A percentile compares a stretch with the other conserved stretches of the same genome.
phyloP scores from a whole-genome alignment of 2,797 vertebrate genomes.

The Fistularia commersonii region DNA sequence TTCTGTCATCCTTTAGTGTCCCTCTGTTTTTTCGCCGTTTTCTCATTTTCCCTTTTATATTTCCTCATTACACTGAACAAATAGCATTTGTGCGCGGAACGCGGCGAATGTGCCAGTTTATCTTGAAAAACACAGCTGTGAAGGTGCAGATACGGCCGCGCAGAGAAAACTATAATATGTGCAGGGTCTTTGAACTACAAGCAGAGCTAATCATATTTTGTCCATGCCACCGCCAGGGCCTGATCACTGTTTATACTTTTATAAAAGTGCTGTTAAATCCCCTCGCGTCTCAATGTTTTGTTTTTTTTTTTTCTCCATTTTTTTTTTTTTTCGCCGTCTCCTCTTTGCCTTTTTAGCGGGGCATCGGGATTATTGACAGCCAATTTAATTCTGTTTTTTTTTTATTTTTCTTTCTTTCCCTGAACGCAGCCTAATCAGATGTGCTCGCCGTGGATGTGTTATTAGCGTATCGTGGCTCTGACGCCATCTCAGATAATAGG shows the following conservation, averaged over 20 bases:
- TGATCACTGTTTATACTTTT: slow-evolving; percentile 50
- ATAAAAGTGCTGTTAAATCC: slow-evolving; percentile 44
- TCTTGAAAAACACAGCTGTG: slow-evolving; percentile 75
- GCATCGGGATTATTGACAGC: slow-evolving; percentile 28
- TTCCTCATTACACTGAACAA: slow-evolving; percentile 70
- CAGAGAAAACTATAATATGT: slow-evolving; percentile 42
- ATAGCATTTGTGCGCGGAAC: slow-evolving; percentile 49
- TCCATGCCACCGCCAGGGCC: slow-evolving; percentile 27
- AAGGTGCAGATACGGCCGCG: slow-evolving; percentile 49
- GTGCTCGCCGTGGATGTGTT: neutral
- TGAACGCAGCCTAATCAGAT: slow-evolving; percentile 3
- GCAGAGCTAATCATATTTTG: slow-evolving; percentile 55
- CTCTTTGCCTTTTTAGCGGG: slow-evolving; percentile 27
- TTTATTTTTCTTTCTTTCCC: too few relatives aligned
- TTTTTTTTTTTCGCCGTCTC: slow-evolving; percentile 27
- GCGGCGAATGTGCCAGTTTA: slow-evolving; percentile 57
- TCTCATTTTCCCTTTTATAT: slow-evolving; percentile 63
- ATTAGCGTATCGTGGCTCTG: neutral
- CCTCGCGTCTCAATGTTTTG: slow-evolving; percentile 18
- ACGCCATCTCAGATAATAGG: too few relatives aligned
- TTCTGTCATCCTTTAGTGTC: slow-evolving; percentile 32
- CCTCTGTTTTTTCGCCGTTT: slow-evolving; percentile 26
- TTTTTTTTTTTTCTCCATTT: neutral
- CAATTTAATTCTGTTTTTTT: slow-evolving; percentile 18
- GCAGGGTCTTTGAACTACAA: slow-evolving; percentile 55